phyloP scores from a whole-genome alignment of 2,888 invertebrate species.

The Elmis aenea region DNA sequence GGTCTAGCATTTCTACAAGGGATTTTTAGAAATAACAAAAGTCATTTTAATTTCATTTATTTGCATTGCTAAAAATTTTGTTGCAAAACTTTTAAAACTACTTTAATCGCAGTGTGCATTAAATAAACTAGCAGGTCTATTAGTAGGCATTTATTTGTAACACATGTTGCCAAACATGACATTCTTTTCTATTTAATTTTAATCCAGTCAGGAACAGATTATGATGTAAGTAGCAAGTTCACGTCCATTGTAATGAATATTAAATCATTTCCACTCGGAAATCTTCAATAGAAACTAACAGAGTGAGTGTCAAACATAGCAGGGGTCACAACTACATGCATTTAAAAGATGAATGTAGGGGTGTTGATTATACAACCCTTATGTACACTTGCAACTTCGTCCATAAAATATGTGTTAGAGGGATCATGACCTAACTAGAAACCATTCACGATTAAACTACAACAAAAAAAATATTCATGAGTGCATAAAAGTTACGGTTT shows the following conservation, averaged over 20 bases:
- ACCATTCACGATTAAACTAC: too few species aligned
- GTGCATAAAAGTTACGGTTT: too few species aligned
- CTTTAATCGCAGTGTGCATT: too few species aligned
- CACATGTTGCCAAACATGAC: conserved; percentile 41
- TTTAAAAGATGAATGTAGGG: conserved; percentile 21
- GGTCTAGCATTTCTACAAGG: too few species aligned
- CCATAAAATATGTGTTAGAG: conserved; percentile 12
- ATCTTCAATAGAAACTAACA: conserved; percentile 30
- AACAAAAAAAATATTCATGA: too few species aligned
- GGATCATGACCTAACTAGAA: too few species aligned
- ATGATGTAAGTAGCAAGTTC: conserved; percentile 39
- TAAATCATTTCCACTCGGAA: conserved; percentile 43
- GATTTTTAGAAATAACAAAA: too few species aligned
- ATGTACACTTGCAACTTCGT: conserved; percentile 15
- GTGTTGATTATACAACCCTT: conserved; percentile 20
- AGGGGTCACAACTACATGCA: conserved; percentile 21
- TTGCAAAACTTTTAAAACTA: too few species aligned
- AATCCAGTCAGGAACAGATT: conserved; percentile 32
- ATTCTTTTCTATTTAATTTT: conserved; percentile 32
- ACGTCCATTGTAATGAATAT: conserved; percentile 42
- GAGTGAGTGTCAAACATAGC: conserved; percentile 29
- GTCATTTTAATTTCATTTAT: too few species aligned
- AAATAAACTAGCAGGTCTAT: too few species aligned
- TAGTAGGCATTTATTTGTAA: conserved; percentile 20
- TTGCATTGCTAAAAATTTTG: too few species aligned